Evolutionary conservation across 1,140 invertebrate genomes (phyloP), one percentile per base, ranked within the genome.

Genomic region (Scylla paramamosain): DNA sequence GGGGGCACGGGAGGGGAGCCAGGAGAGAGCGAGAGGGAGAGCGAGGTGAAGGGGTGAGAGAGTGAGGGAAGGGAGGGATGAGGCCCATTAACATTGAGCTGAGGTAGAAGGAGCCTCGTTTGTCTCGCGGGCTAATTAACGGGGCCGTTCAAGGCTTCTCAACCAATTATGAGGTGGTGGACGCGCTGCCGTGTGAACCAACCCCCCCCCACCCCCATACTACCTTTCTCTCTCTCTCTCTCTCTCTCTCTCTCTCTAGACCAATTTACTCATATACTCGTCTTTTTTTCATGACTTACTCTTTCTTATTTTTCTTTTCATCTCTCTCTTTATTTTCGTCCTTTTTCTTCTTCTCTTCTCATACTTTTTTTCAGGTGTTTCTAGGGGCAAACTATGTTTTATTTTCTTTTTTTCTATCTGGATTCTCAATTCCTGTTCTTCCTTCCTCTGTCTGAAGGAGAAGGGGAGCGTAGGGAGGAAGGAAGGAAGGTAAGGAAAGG

Each of bases 111-210:
- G 52, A 12, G 83, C 20, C 31, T 86, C 86, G 86, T 93, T 93
- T 83, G 86, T 86, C 87, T 86, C 32, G 48, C 12, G 28, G 32
- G 83, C 20, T 59, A 87, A 93, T 87, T 93, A 87, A 93, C 83
- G 45, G 48, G 92, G 83, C 92, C 87, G 45, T 93, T 93, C 83
- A 93, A 59, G 84, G 92, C 87, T 88, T 88, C 92, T 86, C 83
- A 32, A 87, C 82, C 92, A 93, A 93, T 93, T 93, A 93, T 88
- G 92, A 93, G 46, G 46, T 39, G 84, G 7, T 46, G 92, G 84
- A 88, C 84, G 59, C 29, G 92, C n/a, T 28, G 46, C 28, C 16
- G 92, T 59, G 84, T 52, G 83, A 86, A 25, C 92, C 8, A 77
- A n/a, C 25, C n/a, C 67, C 20, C 67, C 20, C 67, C n/a, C 8